Conservation (phyloP, 2,888 invertebrate species). For the Eustalomyia histrio region DNA sequence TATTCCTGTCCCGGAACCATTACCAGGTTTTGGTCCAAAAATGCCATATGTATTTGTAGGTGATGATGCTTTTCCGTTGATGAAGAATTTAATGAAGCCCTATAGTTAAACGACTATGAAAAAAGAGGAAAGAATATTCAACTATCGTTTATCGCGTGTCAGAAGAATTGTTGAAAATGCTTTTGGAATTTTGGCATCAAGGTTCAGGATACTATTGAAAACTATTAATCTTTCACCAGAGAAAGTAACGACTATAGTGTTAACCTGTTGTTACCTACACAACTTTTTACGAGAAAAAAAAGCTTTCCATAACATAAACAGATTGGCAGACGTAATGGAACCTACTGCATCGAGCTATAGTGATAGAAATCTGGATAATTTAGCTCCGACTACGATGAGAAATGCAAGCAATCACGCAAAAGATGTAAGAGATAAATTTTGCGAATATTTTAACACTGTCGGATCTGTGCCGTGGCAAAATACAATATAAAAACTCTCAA, state of each 20-base stretch:
- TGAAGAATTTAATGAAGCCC: background rate
- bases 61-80: background rate
- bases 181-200: too few species aligned
- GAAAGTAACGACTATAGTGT: background rate
- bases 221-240: background rate
- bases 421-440: background rate
- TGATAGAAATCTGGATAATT: too few species aligned
- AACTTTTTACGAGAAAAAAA: too few species aligned
- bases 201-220: too few species aligned
- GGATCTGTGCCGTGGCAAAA: background rate
- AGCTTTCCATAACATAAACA: too few species aligned
- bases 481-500: too few species aligned
- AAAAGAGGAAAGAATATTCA: too few species aligned
- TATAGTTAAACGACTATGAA: background rate
- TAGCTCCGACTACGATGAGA: background rate
- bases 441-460: conserved; percentile 2
- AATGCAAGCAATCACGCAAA: background rate
- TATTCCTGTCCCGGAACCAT: background rate
- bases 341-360: too few species aligned
- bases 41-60: conserved; percentile 4
- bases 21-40: background rate
- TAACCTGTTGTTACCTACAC: conserved; percentile 3
- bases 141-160: too few species aligned
- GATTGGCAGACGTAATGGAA: too few species aligned
- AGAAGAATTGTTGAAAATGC: too few species aligned